Evolutionary conservation across 2,888 invertebrate species (phyloP).

Genomic region (Lasius fuliginosus): DNA sequence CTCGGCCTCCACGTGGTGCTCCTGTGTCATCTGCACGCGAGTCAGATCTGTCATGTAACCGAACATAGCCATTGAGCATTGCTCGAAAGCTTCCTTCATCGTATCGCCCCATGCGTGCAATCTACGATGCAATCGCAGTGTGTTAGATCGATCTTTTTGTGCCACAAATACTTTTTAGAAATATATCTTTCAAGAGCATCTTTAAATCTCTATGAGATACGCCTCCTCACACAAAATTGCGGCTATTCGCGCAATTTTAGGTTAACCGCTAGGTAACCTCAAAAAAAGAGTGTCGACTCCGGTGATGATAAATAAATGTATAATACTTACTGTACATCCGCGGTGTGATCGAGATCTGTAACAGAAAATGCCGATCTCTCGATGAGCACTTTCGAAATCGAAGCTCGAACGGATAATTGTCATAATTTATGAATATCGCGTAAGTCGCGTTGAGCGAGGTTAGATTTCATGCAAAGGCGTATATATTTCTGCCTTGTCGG

Average conservation of each 20-base stretch:
- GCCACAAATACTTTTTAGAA: neutral
- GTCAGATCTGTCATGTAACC: constrained; percentile 98
- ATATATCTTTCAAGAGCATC: neutral
- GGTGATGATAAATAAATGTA: neutral
- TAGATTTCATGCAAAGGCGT: neutral
- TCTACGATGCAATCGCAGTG: constrained; percentile 85
- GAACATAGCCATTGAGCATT: constrained; percentile 98
- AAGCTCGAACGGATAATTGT: neutral
- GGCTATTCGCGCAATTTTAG: constrained; percentile 51
- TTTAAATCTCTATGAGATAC: neutral
- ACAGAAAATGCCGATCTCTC: constrained; percentile 67
- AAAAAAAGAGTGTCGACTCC: constrained; percentile 13
- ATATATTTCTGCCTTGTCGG: neutral
- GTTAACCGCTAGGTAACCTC: constrained; percentile 69
- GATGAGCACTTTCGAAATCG: neutral
- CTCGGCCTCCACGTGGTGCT: constrained; percentile 94
- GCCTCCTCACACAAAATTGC: neutral
- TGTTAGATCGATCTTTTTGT: neutral
- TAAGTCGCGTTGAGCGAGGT: neutral
- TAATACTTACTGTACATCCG: constrained; percentile 98
- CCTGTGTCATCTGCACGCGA: constrained; percentile 93
- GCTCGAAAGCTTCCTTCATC: constrained; percentile 96
- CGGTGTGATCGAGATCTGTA: constrained; percentile 98
- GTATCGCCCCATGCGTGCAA: constrained; percentile 97
- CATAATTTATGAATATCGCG: neutral